A percentile compares a stretch with the other conserved stretches of the same genome.
Evolutionary conservation across 2,113 vertebrate genomes (phyloP).

Genomic region (Pithys albifrons): DNA sequence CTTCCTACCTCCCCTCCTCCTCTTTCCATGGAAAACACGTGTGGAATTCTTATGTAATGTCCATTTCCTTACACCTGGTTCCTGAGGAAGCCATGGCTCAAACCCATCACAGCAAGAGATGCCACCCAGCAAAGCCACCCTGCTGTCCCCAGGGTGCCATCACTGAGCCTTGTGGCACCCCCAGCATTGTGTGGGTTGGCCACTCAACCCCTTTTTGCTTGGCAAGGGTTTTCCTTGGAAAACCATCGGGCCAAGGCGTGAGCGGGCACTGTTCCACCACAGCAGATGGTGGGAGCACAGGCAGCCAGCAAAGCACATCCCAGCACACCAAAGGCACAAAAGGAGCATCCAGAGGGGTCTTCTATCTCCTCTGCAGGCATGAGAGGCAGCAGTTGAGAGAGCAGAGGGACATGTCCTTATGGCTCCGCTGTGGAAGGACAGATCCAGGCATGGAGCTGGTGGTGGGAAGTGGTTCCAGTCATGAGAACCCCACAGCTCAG

Average conservation of each 20-base stretch:
- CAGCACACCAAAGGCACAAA: neutral
- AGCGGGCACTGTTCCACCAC: neutral
- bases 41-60: too few species aligned
- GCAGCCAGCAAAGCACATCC: neutral
- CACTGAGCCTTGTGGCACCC: neutral
- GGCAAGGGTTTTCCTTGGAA: neutral
- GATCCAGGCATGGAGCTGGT: neutral
- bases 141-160: neutral
- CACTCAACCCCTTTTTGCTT: neutral
- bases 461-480: neutral
- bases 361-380: neutral
- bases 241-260: neutral
- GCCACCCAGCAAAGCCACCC: neutral
- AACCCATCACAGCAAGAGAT: too few species aligned
- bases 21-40: too few species aligned
- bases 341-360: neutral
- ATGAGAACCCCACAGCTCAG: fast-evolving
- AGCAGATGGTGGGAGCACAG: neutral
- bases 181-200: fast-evolving
- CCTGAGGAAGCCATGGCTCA: too few species aligned
- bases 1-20: too few species aligned
- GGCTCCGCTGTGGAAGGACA: fast-evolving
- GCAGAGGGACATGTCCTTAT: fast-evolving
- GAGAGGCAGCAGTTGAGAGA: neutral
- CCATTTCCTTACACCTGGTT: too few species aligned